Evolutionary conservation across 1,140 invertebrate genomes (phyloP).

Genomic region (Scaptomyza graminum): DNA sequence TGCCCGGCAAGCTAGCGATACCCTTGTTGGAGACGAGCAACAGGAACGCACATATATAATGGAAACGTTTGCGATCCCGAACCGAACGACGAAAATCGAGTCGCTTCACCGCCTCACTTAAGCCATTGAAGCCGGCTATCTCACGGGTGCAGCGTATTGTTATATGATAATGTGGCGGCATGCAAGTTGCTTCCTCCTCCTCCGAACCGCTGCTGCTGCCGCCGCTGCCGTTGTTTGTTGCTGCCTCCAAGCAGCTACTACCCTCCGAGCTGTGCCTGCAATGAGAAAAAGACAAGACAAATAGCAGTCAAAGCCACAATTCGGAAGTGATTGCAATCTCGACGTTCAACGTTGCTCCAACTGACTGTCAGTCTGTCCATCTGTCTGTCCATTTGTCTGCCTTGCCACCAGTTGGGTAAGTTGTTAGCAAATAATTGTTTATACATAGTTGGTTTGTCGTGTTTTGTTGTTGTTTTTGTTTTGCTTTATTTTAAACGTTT

Average conservation of each 20-base stretch:
- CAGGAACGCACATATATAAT: conserved; percentile 97
- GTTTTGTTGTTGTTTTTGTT: conserved; percentile 6
- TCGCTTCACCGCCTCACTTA: conserved; percentile 96
- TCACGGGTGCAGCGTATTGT: conserved; percentile 95
- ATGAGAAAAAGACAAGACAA: conserved; percentile 5
- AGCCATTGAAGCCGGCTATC: conserved; percentile 97
- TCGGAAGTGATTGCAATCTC: conserved; percentile 39
- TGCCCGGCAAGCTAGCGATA: conserved; percentile 92
- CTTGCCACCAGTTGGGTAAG: conserved; percentile 45
- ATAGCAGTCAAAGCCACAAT: conserved; percentile 6
- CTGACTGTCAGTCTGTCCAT: not conserved
- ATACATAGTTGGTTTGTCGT: conserved; percentile 44
- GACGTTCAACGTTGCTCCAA: not conserved
- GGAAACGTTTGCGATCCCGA: conserved; percentile 96
- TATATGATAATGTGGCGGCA: conserved; percentile 96
- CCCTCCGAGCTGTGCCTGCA: conserved; percentile 73
- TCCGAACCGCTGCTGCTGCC: conserved; percentile 28
- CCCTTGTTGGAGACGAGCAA: conserved; percentile 93
- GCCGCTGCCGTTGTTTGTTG: conserved; percentile 29
- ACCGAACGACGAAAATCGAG: conserved; percentile 97
- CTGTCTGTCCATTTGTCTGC: not conserved
- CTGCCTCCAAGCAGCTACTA: conserved; percentile 56
- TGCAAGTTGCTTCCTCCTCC: conserved; percentile 39
- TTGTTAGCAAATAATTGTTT: conserved; percentile 21
- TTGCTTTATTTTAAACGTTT: conserved; percentile 49